A percentile compares a stretch with the other conserved stretches of the same genome.
Conservation (phyloP, 2,888 invertebrate species). For the Geophilus truncorum region DNA sequence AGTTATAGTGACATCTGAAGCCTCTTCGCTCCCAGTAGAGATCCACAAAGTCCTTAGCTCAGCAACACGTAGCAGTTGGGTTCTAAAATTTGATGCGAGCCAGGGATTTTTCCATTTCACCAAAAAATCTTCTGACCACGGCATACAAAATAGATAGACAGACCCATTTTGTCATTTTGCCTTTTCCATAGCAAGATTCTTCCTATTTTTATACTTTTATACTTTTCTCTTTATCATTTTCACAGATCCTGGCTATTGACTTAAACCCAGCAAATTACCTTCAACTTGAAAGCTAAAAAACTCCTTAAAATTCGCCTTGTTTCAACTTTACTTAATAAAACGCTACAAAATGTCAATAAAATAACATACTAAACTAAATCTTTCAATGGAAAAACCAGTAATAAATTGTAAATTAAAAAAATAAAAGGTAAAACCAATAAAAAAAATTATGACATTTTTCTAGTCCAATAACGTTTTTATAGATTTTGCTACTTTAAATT, state of each 20-base stretch:
- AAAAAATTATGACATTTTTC: too few relatives aligned
- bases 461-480: too few relatives aligned
- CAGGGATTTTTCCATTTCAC: conserved; percentile 8
- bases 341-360: too few relatives aligned
- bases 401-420: too few relatives aligned
- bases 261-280: neutral
- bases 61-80: conserved; percentile 11
- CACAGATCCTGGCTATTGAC: neutral
- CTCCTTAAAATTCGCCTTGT: neutral
- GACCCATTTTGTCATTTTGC: neutral
- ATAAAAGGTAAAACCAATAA: too few relatives aligned
- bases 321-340: neutral
- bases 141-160: conserved; percentile 1
- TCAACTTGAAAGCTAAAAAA: neutral
- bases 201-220: neutral
- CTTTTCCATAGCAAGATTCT: neutral
- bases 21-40: neutral
- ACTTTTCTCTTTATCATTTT: neutral
- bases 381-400: too few relatives aligned
- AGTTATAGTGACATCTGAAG: conserved; percentile 14
- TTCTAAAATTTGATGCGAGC: conserved; percentile 11
- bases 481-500: too few relatives aligned
- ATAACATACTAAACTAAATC: too few relatives aligned
- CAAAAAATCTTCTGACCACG: conserved; percentile 9
- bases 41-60: conserved; percentile 2